Evolutionary conservation across 2,113 vertebrate species (phyloP), one percentile per base, ranked within the genome.

Genomic region (Tragelaphus strepsiceros): DNA sequence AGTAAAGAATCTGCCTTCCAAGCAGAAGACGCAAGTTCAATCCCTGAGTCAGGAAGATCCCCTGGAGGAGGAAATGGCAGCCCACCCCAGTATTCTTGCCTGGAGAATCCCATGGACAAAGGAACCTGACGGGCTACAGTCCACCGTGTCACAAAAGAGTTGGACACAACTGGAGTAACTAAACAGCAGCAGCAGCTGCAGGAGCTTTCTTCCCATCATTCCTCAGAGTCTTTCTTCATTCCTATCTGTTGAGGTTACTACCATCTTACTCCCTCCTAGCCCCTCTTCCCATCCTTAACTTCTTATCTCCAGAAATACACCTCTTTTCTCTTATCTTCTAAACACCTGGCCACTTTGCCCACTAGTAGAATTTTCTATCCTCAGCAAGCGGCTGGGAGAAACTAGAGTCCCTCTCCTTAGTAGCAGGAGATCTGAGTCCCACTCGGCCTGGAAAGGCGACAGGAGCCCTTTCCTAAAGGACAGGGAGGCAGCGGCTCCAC

Each of bases 401-500:
- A 28, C 64, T 32, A 19, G 64, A 32, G 28, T 16, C 26, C 61
- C 43, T 30, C 9, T 56, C 62, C 21, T 83, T 49, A 49, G 22
- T 1, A 21, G 87, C 54, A 91, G 59, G 28, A 46, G 22, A 56
- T 56, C 71, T 10, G 22, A 17, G 56, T 49, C 64, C 16, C 85
- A 9, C 1, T 1, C 51, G 88, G 49, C 46, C 81, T 64, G 7
- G 22, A 51, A 49, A 74, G 49, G 15, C 2, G 9, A 56, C 0
- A 28, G 58, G 43, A 51, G 4, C 19, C 6, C 22, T 28, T 21
- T 6, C 10, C 6, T 7, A 19, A 67, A 32, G 53, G 26, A 14
- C 0, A 0, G 49, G 46, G 39, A n/a, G 15, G 30, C 28, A 19
- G 58, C 51, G 28, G 74, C 39, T n/a, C 46, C 30, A 6, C 2